Conservation (phyloP, 2,888 invertebrate species). For the Plagodis dolabraria region DNA sequence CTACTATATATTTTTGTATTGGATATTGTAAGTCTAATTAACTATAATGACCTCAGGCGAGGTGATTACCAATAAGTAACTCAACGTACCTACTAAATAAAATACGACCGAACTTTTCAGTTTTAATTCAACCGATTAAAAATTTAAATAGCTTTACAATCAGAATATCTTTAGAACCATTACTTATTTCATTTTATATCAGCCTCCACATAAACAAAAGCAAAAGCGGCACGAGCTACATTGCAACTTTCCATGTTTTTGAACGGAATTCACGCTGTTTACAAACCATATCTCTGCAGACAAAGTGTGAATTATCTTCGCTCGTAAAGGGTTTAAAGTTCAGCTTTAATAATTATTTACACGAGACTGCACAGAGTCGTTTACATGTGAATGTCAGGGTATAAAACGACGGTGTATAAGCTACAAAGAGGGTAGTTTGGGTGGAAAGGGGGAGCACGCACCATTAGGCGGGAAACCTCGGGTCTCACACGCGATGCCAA, state of each 20-base stretch:
- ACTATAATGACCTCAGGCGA: slow-evolving; percentile 9
- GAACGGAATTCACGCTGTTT: slow-evolving; percentile 27
- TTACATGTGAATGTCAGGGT: slow-evolving; percentile 41
- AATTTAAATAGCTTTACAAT: no score
- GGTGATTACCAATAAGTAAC: neutral
- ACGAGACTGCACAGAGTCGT: slow-evolving; percentile 47
- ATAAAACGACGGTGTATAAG: slow-evolving; percentile 53
- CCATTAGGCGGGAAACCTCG: slow-evolving; percentile 74
- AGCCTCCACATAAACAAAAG: slow-evolving; percentile 3
- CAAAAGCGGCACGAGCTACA: slow-evolving; percentile 12
- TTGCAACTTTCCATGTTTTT: slow-evolving; percentile 20
- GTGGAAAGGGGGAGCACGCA: slow-evolving; percentile 61
- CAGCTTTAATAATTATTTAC: slow-evolving; percentile 49
- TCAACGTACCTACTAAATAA: no score
- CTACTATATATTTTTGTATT: slow-evolving; percentile 28
- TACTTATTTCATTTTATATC: slow-evolving; percentile 13
- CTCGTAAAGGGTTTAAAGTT: slow-evolving; percentile 43
- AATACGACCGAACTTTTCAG: no score
- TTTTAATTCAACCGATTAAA: no score
- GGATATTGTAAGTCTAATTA: slow-evolving; percentile 17
- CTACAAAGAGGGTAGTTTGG: slow-evolving; percentile 59
- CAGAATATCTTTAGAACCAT: neutral
- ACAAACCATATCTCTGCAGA: slow-evolving; percentile 34
- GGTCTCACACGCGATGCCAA: slow-evolving; percentile 70
- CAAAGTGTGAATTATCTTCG: slow-evolving; percentile 40